Base-by-base conservation (phyloP, 2,797 vertebrate genomes). In the Alcedo quadribrachys region DNA sequence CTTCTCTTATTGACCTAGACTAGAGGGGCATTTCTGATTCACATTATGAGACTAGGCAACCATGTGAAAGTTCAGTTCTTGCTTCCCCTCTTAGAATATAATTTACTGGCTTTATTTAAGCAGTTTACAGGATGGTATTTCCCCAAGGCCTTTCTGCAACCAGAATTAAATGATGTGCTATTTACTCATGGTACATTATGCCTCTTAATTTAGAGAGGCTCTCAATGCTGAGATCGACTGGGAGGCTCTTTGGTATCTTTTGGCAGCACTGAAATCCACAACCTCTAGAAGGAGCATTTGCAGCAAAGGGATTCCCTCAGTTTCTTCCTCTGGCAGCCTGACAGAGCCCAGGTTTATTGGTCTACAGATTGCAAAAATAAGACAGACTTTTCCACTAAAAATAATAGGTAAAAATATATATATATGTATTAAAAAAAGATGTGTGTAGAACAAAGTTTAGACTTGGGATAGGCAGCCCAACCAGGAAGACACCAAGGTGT, bases 191-290 rank as follows among this genome's bases (percentile, higher is more conserved):
- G 76, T 62, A 71, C 48, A 42, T 83, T 78, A 91, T 60, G n/a
- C 48, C 65, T 81, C 45, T 91, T 85, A 80, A 82, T 71, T 93
- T 35, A 91, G 53, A 94, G 79, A 94, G 75, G 66, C 51, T 78
- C 66, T 88, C n/a, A 27, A 43, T 0, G 4, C 61, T 63, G 61
- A 77, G 65, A 91, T 77, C 75, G 89, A 81, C 68, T 68, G 60
- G 60, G 51, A 85, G 46, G 63, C 15, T 87, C 66, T 70, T 37
- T 33, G 35, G 55, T 70, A 87, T 76, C 63, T 73, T 76, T 22
- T 2, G 75, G 35, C 85, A 94, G 87, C 60, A 30, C 55, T 62
- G 57, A 95, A 86, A 68, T 78, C 71, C 40, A 3, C 5, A 51
- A 81, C 73, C 89, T 89, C 27, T 40, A 89, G 50, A 77, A 87